Percentiles rank a stretch among this genome's conserved stretches.
Conservation (phyloP, 2,113 vertebrate genomes). For the Chascanopsetta lugubris region DNA sequence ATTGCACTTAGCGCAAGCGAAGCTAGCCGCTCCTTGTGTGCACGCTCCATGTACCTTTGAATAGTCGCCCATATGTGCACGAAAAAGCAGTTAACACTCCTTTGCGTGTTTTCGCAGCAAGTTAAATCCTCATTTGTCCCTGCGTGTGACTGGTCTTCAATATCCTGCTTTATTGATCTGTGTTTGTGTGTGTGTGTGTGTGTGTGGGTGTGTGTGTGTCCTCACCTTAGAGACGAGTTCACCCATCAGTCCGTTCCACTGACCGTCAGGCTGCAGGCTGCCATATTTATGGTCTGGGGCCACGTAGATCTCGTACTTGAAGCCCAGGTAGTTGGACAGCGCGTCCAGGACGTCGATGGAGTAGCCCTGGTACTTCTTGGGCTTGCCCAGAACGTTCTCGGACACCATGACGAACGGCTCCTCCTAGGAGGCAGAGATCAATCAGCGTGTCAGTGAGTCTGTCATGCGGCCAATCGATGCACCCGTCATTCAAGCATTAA, state of each 20-base stretch:
- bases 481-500: conserved; percentile 46
- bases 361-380: conserved; percentile 97
- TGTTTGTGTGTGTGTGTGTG: not conserved
- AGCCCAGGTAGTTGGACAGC: conserved; percentile 94
- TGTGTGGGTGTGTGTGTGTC: not conserved
- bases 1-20: conserved; percentile 24
- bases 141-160: not conserved
- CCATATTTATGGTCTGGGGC: conserved; percentile 97
- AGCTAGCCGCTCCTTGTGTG: conserved; percentile 5
- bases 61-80: not conserved
- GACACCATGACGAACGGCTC: conserved; percentile 99
- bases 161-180: not conserved
- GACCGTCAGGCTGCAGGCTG: conserved; percentile 91
- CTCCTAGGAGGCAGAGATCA: conserved; percentile 84
- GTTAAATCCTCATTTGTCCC: not conserved
- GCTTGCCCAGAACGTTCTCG: conserved; percentile 97
- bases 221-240: conserved; percentile 97
- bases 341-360: conserved; percentile 97
- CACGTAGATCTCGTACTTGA: conserved; percentile 97
- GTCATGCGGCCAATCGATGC: conserved; percentile 38
- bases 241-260: conserved; percentile 96
- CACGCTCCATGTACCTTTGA: conserved; percentile 1
- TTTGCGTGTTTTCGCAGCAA: not conserved
- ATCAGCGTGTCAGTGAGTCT: conserved; percentile 29
- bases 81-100: not conserved